Conservation (phyloP, 2,888 invertebrate species). For the Epirrhoe tristata region DNA sequence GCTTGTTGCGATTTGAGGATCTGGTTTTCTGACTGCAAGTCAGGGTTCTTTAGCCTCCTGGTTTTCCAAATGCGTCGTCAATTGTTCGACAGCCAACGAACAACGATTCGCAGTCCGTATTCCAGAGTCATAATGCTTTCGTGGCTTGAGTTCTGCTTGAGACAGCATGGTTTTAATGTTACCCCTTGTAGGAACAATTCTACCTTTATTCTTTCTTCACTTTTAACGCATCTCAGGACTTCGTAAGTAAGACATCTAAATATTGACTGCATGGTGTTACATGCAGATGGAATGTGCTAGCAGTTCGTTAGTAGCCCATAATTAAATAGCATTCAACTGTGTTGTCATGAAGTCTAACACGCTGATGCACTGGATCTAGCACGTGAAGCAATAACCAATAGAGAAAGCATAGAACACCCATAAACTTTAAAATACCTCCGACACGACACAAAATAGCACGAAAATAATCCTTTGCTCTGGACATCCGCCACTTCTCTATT, state of each 20-base stretch:
- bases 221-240: conserved; percentile 62
- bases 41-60: background rate
- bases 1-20: conserved; percentile 47
- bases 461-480: conserved; percentile 8
- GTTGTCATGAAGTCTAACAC: conserved; percentile 27
- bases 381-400: conserved; percentile 7
- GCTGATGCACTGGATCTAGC: conserved; percentile 14
- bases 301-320: conserved; percentile 29
- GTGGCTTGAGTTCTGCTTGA: conserved; percentile 54
- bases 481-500: conserved; percentile 12
- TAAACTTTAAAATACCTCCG: conserved; percentile 1
- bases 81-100: background rate
- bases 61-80: background rate
- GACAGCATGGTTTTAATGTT: conserved; percentile 39
- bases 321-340: conserved; percentile 15
- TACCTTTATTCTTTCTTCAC: conserved; percentile 50
- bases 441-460: conserved; percentile 25
- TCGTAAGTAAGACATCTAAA: conserved; percentile 55
- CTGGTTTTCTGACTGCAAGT: conserved; percentile 11
- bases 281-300: conserved; percentile 28
- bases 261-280: conserved; percentile 39
- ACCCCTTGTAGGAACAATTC: conserved; percentile 48
- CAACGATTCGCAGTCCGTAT: background rate
- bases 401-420: conserved; percentile 18
- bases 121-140: conserved; percentile 42